Base-by-base conservation (phyloP, 2,888 invertebrate genomes). In the Fragum fragum region DNA sequence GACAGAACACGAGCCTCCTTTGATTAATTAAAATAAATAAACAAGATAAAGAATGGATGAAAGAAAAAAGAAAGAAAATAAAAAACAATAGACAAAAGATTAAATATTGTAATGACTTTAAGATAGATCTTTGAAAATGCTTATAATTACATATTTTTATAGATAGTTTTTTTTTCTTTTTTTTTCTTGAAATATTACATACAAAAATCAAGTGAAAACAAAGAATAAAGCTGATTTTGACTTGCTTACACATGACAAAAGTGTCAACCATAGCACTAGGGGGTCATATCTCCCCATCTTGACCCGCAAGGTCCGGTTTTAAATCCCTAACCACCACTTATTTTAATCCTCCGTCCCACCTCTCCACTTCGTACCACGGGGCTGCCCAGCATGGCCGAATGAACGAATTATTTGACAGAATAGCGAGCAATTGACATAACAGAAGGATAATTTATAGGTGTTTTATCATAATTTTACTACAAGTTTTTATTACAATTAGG, bases 401-500 rank as follows among this genome's bases (percentile, higher is more conserved):
- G 18, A 16, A 9, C n/a, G 47, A 47, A 47, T 18, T 16, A n/a
- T 14, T 47, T 47, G 47, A 47, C n/a, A n/a, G 47, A 47, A 5
- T 9, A 47, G 14, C 47, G 47, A 47, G n/a, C 47, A 18, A 47
- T 47, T 57, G 57, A 57, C 57, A 57, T 26, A 14, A 18, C 23
- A 26, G 7, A 57, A 18, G 26, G 57, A 57, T 28, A 57, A 26
- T 57, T 57, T 57, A 57, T 26, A 1, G 23, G 2, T 23, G 28
- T 57, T 57, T 57, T 57, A 57, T 18, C 18, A 57, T 28, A 26
- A 57, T 57, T 57, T 57, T 57, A 57, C 9, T 57, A 28, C 57
- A 36, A 26, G 14, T 7, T 21, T 57, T 57, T 57, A 57, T 57
- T 57, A 28, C 26, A 28, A 57, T 28, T 57, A 57, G 28, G 57